Evolutionary conservation across 2,113 vertebrate species (phyloP).

Genomic region (Cisticola juncidis): DNA sequence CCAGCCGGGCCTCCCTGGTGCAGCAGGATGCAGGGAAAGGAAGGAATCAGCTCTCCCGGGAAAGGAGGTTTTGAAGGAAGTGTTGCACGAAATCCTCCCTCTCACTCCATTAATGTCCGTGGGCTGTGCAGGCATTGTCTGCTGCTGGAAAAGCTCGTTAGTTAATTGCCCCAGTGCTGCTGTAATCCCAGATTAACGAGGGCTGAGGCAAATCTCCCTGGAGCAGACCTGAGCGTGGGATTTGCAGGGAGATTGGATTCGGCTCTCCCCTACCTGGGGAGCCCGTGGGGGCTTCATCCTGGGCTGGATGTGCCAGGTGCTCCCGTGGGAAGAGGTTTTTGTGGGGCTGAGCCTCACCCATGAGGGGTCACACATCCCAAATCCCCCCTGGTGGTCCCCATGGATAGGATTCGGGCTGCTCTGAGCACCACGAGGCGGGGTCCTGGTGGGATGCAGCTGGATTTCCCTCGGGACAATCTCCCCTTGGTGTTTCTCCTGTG

Average conservation of each 20-base stretch:
- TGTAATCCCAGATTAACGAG: not conserved
- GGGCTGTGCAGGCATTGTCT: slow-evolving; percentile 10
- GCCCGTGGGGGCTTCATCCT: accelerated
- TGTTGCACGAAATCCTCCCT: not conserved
- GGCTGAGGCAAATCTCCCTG: not conserved
- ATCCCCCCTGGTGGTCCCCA: not conserved
- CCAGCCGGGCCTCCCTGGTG: not conserved
- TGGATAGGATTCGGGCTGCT: not conserved
- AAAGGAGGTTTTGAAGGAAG: not conserved
- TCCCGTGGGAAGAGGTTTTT: accelerated
- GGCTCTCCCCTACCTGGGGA: not conserved
- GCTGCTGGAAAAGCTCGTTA: slow-evolving; percentile 1
- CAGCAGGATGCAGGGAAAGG: not conserved
- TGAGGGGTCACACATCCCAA: not conserved
- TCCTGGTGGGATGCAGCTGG: not conserved
- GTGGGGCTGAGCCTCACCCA: not conserved
- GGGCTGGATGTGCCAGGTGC: accelerated
- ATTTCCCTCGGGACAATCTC: not conserved
- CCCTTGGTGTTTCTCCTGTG: accelerated
- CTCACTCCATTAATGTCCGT: not conserved
- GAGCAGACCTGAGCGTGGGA: not conserved
- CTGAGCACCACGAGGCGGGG: accelerated
- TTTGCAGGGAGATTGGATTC: not conserved
- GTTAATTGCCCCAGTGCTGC: slow-evolving; percentile 4
- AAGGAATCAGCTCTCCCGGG: not conserved